Evolutionary conservation across 1,140 invertebrate genomes (phyloP), one percentile per base, ranked within the genome.

Genomic region (Hyphantria cunea): DNA sequence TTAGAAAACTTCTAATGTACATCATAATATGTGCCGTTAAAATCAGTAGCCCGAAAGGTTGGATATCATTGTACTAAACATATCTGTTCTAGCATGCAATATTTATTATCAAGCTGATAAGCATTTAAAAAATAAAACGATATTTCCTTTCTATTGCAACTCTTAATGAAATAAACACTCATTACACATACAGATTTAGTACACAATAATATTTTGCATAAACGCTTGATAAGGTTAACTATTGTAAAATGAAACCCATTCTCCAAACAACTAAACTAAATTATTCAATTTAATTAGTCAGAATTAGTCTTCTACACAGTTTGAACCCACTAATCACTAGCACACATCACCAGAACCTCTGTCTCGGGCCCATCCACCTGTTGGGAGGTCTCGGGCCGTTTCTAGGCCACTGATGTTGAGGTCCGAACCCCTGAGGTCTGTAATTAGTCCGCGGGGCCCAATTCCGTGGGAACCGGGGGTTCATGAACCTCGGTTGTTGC

Each of bases 281-380:
- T n/a, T n/a, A n/a, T n/a, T n/a, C n/a, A n/a, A n/a, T n/a, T n/a
- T n/a, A n/a, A n/a, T n/a, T n/a, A 39, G 9, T 3, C 8, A 39
- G 3, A 39, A 39, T 13, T 58, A 10, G 55, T 58, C 45, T 49
- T 58, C 37, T 37, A 58, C 25, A 49, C n/a, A 58, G 45, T 58
- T 39, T 5, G 5, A 58, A 39, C 39, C 9, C 33, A 62, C 52
- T 55, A 54, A 51, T 37, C 60, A 68, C 55, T 56, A 64, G 49
- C 56, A 58, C 68, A 73, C 37, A 66, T 89, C 80, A 89, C 83
- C 83, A 89, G 58, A 89, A 89, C 44, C 83, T 78, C 7, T 74
- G 78, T 15, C 84, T 68, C 0, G 86, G 85, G 0, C 80, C 84
- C 64, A 68, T 72, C 82, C 82, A 86, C 56, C 86, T 68, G 31